phyloP scores from a whole-genome alignment of 1,140 invertebrate species.

The Pararge aegeria region DNA sequence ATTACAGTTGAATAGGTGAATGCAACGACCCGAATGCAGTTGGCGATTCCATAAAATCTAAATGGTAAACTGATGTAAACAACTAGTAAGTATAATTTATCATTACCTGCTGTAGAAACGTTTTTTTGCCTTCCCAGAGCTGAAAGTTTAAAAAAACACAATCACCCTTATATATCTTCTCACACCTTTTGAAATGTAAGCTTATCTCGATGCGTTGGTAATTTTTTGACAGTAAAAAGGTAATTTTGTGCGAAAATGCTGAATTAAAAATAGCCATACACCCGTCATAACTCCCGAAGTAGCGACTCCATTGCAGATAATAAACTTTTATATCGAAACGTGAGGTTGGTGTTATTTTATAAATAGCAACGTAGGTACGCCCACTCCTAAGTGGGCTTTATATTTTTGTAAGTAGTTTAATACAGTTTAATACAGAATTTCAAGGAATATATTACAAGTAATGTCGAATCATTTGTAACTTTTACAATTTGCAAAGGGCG shows the following conservation, averaged over 20 bases:
- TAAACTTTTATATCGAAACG: conserved; percentile 21
- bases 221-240: neutral
- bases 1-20: no score
- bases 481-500: conserved; percentile 6
- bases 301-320: conserved; percentile 15
- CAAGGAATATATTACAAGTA: neutral
- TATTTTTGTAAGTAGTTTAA: conserved; percentile 10
- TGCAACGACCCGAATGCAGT: no score
- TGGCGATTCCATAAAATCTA: no score
- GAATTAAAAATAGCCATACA: conserved; percentile 9
- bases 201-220: no score
- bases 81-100: no score
- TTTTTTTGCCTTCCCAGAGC: no score
- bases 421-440: neutral
- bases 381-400: neutral
- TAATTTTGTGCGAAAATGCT: neutral
- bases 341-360: conserved; percentile 11
- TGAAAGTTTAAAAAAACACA: no score
- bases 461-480: neutral
- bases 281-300: conserved; percentile 5
- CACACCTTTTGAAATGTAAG: no score
- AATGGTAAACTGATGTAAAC: no score
- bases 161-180: no score
- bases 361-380: neutral
- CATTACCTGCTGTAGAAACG: no score